These are phyloP conservation scores for Diplogasteroides magnus DNA, from an alignment of 1,140 invertebrate species.

Conservation along the genomic window DNA sequence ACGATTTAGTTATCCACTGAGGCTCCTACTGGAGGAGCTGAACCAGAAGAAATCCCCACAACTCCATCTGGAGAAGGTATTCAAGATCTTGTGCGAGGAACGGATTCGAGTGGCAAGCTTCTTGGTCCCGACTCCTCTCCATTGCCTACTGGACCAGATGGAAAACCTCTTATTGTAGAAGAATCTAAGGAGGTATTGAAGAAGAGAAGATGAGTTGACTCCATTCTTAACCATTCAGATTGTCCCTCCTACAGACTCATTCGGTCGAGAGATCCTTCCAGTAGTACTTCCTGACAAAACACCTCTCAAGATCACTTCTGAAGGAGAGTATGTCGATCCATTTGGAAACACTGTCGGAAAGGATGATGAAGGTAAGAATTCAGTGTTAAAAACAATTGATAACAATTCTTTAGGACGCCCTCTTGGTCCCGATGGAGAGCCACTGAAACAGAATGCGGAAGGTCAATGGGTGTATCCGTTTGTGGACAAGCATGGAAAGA, in stretches of 20 bases:
- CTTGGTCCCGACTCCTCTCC: constrained; percentile 24
- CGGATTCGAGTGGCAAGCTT: constrained; percentile 18
- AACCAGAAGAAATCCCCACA: constrained; percentile 32
- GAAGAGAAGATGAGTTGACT: neutral
- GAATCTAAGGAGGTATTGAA: constrained; percentile 23
- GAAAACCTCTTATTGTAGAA: constrained; percentile 24
- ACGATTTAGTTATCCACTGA: neutral
- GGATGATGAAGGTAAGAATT: constrained; percentile 29
- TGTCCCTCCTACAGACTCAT: constrained; percentile 32
- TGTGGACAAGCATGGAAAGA: constrained; percentile 25
- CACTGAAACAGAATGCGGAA: constrained; percentile 33
- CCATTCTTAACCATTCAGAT: neutral
- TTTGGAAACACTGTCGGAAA: constrained; percentile 21
- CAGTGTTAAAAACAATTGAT: neutral
- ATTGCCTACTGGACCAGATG: constrained; percentile 38
- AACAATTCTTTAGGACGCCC: neutral
- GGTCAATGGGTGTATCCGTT: constrained; percentile 45
- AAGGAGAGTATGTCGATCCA: constrained; percentile 23
- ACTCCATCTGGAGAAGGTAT: constrained; percentile 13
- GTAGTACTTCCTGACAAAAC: constrained; percentile 37
- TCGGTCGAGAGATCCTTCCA: constrained; percentile 36
- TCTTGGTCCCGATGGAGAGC: constrained; percentile 38
- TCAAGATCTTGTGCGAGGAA: neutral
- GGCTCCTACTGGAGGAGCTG: constrained; percentile 7
- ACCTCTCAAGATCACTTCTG: constrained; percentile 17